Evolutionary conservation across 2,113 vertebrate genomes (phyloP), one percentile per base, ranked within the genome.

Genomic region (Tichodroma muraria): DNA sequence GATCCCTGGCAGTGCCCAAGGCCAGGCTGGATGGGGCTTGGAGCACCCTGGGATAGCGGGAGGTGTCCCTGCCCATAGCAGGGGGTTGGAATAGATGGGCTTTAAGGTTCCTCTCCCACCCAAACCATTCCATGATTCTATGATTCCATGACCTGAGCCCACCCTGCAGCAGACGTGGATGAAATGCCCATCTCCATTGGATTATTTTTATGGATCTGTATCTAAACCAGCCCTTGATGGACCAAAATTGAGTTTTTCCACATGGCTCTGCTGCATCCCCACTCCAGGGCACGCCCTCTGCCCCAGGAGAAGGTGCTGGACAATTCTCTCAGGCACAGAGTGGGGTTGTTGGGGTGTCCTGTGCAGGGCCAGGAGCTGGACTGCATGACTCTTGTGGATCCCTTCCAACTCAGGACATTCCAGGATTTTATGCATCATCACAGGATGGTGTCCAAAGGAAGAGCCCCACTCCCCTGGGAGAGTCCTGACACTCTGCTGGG

Each of bases 41-140:
- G 54, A 85, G 22, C 45, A 52, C 0, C 24, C n/a, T 70, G 73
- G n/a, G 35, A 5, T 0, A 13, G 37, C 6, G 68, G 59, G 0
- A 57, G 18, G 12, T 65, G 76, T 57, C 50, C 35, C 31, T 80
- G 35, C 11, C 27, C 22, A 4, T 1, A 31, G 66, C 57, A 49
- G 14, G 4, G 21, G 27, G 13, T 12, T 6, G 50, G 42, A 45
- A 12, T 12, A 19, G 10, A 31, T 31, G 25, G 4, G 10, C 45
- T 69, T 68, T 59, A 59, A 81, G 13, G 33, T 6, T 20, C 13
- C 19, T 52, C 33, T 59, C 68, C 52, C 33, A 88, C 13, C 19
- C 52, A 80, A 44, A 7, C 15, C 52, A 21, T 59, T 38, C 60
- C 52, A 65, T 37, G 42, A 56, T 9, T 66, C 21, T 5, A 6